Evolutionary conservation across 2,888 invertebrate species (phyloP), one percentile per base, ranked within the genome.

Genomic region (Cosmia pyralina): DNA sequence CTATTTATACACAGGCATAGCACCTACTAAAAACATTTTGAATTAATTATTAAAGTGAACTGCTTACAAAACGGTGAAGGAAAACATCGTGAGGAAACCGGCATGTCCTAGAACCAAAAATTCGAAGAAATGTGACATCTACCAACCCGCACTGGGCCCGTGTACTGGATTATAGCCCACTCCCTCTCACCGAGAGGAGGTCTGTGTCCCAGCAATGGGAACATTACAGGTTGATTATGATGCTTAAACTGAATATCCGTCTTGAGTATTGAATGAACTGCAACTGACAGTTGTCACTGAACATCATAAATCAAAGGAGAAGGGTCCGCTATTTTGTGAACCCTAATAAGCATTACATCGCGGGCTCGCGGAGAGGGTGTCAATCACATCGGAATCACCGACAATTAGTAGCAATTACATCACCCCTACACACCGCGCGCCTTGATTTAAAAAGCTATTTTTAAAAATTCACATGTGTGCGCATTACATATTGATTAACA

Each of bases 321-420:
- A 66, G 53, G 48, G 66, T 48, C 17, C 19, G 5, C 2, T 46
- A 52, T 13, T 77, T 53, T 63, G 67, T 41, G 19, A 76, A 53
- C 85, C 82, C 74, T 84, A 84, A 52, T 22, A 67, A 59, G 66
- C 59, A 68, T 63, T 48, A 73, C 55, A 19, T n/a, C 59, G 41
- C 57, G 46, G 48, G 34, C 38, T 52, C 38, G 38, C 44, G 34
- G n/a, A n/a, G 44, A 57, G 77, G 83, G 83, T 84, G 80, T 84
- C 85, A 79, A 59, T 77, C 84, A 75, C 81, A 84, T 72, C 63
- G 38, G 77, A 85, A 81, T 84, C 74, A 83, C 68, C 67, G 65
- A 81, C 80, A 85, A 87, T 87, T 87, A 87, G 80, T 73, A 82
- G 67, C 77, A 73, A 87, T 83, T 81, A 74, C 60, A 75, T 66